Percentiles rank a stretch among this genome's conserved stretches.
phyloP scores from a whole-genome alignment of 2,888 invertebrate genomes.

The Emesis furor region DNA sequence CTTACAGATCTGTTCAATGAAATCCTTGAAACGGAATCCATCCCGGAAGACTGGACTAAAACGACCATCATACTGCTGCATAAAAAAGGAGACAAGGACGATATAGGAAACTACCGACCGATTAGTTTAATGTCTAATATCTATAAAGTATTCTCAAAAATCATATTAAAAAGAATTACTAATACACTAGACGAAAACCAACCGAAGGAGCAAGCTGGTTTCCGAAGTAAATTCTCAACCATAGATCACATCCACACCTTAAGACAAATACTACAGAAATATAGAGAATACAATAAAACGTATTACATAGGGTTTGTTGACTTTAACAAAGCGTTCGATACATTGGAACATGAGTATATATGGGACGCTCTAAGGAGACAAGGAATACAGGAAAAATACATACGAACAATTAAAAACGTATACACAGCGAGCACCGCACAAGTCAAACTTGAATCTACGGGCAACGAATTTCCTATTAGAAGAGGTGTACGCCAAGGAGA shows the following conservation, averaged over 20 bases:
- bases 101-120: conserved; percentile 19
- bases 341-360: conserved; percentile 14
- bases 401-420: conserved; percentile 29
- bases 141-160: conserved; percentile 15
- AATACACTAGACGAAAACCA: conserved; percentile 12
- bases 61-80: conserved; percentile 72
- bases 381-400: conserved; percentile 19
- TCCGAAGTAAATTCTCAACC: conserved; percentile 2
- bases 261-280: conserved; percentile 10
- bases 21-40: conserved; percentile 57
- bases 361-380: conserved; percentile 22
- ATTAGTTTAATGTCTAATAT: conserved; percentile 34
- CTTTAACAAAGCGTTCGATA: conserved; percentile 42
- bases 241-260: background rate
- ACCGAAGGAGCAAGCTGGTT: conserved; percentile 6
- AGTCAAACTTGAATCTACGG: conserved; percentile 35
- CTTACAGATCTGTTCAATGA: conserved; percentile 72
- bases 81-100: conserved; percentile 67
- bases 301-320: conserved; percentile 42
- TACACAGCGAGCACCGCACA: conserved; percentile 32
- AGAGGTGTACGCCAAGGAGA: conserved; percentile 65
- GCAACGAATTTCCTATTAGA: conserved; percentile 36
- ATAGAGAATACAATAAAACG: conserved; percentile 21
- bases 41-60: conserved; percentile 72
- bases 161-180: background rate